Evolutionary conservation across 2,888 invertebrate species (phyloP), one percentile per base, ranked within the genome.

Genomic region (Tortrix viridana): DNA sequence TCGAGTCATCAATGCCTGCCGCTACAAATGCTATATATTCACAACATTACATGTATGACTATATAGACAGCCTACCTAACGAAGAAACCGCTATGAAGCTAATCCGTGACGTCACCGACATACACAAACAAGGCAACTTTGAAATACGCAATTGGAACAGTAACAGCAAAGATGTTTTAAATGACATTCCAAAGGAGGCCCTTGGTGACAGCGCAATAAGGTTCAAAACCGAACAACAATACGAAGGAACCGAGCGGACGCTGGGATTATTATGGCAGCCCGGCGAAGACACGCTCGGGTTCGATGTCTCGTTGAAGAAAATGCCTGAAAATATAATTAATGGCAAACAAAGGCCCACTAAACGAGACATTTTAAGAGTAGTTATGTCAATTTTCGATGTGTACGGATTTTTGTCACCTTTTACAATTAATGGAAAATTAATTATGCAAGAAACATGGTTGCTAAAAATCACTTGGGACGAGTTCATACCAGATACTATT

Each of bases 171-270:
- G 7, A 53, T 16, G 62, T 62, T 6, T 9, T 63, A 37, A 22
- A 58, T 23, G 50, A 50, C 43, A 4, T 65, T n/a, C 65, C 66
- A 44, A 58, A 65, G 54, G 65, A 60, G 16, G 43, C 56, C 9
- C 19, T 64, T 19, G 65, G 57, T n/a, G n/a, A 16, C 0, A 43
- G 26, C 5, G 66, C 63, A 18, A 65, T 68, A 47, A 58, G 41
- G 60, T 66, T 65, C 26, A 69, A 69, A 65, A 18, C 62, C 16
- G 65, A 41, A 1, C 52, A 68, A 49, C 61, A 67, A 16, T 50
- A 55, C 50, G 38, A 26, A 9, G 48, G 48, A n/a, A n/a, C n/a
- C 26, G 48, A 49, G 48, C n/a, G 65, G 18, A 66, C 65, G 20
- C 57, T 68, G 1, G 66, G 67, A 38, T n/a, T 50, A 5, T 19